Base-by-base conservation (phyloP, 2,888 invertebrate species). In the Callinectes sapidus region DNA sequence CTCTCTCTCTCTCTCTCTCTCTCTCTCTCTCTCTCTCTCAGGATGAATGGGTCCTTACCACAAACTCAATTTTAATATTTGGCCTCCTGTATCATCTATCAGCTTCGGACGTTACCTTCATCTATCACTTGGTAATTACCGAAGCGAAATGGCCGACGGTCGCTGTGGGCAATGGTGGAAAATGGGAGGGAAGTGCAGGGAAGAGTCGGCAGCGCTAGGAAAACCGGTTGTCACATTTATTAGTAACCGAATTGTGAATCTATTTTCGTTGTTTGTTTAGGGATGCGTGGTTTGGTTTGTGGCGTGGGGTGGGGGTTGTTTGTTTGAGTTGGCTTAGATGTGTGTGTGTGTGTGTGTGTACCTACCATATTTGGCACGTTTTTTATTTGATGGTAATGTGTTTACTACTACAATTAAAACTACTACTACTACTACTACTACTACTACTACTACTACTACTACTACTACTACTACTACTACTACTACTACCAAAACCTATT, bases 51-150 rank as follows among this genome's bases (percentile, higher is more conserved):
- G 35, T 81, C 81, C 81, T 81, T 81, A 32, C 32, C 35, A 35
- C 81, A 32, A 81, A 81, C 35, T 81, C 81, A 35, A 35, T 81
- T 81, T 81, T 81, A 81, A 32, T 35, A 81, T 81, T 35, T 35
- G 32, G 32, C 14, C 13, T 81, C 32, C 16, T 81, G 81, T 81
- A 81, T 81, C 81, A 88, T 88, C 88, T 23, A 88, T 88, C 88
- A 88, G 55, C 32, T 32, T 23, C 88, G 55, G 32, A 55, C 88
- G 6, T 32, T 55, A 54, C 54, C 88, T 48, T 48, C 88, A 88
- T 88, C 28, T 28, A 88, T 88, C 88, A 88, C 88, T 28, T 88
- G 54, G 55, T 88, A 54, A 88, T 88, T 88, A 55, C 88, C 14
- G 23, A 28, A 55, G 61, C 88, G 61, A 88, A 88, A 55, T 88